Evolutionary conservation across 2,888 invertebrate genomes (phyloP).

Genomic region (Gandaritis pyraliata): DNA sequence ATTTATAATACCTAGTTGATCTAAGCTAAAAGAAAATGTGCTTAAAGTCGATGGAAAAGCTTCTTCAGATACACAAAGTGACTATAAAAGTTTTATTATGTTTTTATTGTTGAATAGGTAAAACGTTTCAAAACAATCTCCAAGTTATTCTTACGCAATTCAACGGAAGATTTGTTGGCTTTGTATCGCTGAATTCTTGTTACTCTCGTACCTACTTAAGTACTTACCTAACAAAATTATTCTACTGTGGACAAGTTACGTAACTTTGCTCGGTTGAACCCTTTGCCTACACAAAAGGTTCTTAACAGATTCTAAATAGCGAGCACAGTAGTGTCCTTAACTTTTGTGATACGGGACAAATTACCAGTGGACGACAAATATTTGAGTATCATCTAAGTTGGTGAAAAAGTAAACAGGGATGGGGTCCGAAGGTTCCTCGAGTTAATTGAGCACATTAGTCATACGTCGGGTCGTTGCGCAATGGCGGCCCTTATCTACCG

Average conservation of each 20-base stretch:
- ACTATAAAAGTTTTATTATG: conserved; percentile 36
- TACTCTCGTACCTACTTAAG: neutral
- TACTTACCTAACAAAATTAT: neutral
- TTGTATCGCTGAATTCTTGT: conserved; percentile 17
- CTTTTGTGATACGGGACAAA: conserved; percentile 18
- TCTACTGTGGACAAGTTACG: conserved; percentile 6
- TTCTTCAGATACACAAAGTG: conserved; percentile 28
- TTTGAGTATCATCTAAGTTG: conserved; percentile 63
- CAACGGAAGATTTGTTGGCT: conserved; percentile 25
- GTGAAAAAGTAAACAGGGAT: conserved; percentile 69
- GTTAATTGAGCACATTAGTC: conserved; percentile 80
- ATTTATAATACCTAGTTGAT: conserved; percentile 2
- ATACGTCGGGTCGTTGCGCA: conserved; percentile 62
- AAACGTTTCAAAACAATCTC: conserved; percentile 32
- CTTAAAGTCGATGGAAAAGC: conserved; percentile 29
- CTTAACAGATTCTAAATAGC: conserved; percentile 16
- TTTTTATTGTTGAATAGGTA: conserved; percentile 27
- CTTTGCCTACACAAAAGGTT: conserved; percentile 14
- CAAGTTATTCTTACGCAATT: conserved; percentile 22
- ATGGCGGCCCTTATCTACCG: conserved; percentile 65
- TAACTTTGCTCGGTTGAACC: conserved; percentile 10
- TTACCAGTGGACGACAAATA: conserved; percentile 50
- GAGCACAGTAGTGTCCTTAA: conserved; percentile 19
- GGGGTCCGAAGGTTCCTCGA: conserved; percentile 52
- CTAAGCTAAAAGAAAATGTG: conserved; percentile 16